These are phyloP conservation scores for Uropsilus gracilis DNA, from an alignment of 2,113 vertebrate species.

Conservation along the genomic window DNA sequence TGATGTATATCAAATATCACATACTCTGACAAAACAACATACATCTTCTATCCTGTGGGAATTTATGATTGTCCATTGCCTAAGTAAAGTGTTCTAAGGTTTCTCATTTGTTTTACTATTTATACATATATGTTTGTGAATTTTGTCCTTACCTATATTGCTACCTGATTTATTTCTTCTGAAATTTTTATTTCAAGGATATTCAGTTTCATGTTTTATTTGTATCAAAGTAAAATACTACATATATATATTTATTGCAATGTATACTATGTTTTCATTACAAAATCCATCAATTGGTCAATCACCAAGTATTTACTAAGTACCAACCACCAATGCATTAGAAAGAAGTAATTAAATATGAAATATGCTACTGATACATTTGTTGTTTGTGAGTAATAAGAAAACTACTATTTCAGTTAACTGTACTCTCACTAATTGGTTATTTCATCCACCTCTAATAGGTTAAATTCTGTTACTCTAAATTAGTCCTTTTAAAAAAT, in stretches of 20 bases:
- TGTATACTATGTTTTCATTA: constrained; percentile 29
- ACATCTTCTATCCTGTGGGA: constrained; percentile 31
- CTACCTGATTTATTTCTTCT: constrained; percentile 12
- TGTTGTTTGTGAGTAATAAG: neutral
- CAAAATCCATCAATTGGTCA: neutral
- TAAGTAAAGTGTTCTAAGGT: neutral
- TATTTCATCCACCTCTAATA: neutral
- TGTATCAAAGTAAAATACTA: constrained; percentile 33
- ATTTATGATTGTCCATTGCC: constrained; percentile 15
- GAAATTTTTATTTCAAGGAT: constrained; percentile 30
- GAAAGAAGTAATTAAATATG: constrained; percentile 39
- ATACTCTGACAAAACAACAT: neutral
- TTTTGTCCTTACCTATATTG: neutral
- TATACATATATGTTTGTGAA: neutral
- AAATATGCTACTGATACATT: constrained; percentile 16
- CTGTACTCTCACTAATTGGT: neutral
- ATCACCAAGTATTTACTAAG: constrained; percentile 23
- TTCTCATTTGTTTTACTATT: constrained; percentile 36
- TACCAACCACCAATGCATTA: neutral
- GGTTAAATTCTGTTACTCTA: neutral
- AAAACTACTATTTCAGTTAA: neutral
- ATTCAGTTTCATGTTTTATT: constrained; percentile 4
- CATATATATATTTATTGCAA: neutral
- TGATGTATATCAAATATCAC: constrained; percentile 55
- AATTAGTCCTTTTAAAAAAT: neutral